A percentile compares a stretch with the other conserved stretches of the same genome.
Evolutionary conservation across 2,888 invertebrate genomes (phyloP).

Genomic region (Chloroclysta siterata): DNA sequence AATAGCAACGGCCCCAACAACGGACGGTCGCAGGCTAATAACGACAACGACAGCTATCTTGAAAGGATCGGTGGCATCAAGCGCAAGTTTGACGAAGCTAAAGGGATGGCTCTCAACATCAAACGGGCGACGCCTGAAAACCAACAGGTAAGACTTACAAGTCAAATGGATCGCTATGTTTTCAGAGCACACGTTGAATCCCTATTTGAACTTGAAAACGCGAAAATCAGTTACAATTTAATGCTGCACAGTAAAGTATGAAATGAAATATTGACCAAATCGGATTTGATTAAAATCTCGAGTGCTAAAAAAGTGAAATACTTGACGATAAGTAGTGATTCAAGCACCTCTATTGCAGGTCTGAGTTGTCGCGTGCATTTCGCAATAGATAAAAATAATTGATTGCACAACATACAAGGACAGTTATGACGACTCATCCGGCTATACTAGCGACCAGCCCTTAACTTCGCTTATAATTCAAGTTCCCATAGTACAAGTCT

Average conservation of each 20-base stretch:
- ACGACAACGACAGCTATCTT: conserved; percentile 65
- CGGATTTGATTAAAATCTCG: conserved; percentile 7
- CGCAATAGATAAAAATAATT: conserved; percentile 11
- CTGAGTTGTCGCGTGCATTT: conserved; percentile 13
- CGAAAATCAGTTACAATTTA: too few relatives aligned
- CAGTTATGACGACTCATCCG: background rate
- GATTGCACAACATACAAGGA: background rate
- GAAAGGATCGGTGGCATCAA: conserved; percentile 68
- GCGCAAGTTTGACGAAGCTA: conserved; percentile 81
- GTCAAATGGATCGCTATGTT: background rate
- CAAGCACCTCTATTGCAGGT: conserved; percentile 11
- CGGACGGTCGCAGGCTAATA: conserved; percentile 59
- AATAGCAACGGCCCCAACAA: conserved; percentile 72
- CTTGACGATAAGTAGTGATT: conserved; percentile 13
- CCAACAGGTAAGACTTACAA: conserved; percentile 67
- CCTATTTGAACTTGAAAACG: too few relatives aligned
- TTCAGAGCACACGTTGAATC: too few relatives aligned
- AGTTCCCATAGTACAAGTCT: too few relatives aligned
- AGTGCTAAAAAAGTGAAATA: conserved; percentile 16
- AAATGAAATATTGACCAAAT: conserved; percentile 1
- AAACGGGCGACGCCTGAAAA: conserved; percentile 80
- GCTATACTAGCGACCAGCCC: background rate
- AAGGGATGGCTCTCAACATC: conserved; percentile 86
- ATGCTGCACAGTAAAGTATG: background rate
- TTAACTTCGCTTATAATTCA: background rate